Evolutionary conservation across 2,888 invertebrate genomes (phyloP), one percentile per base, ranked within the genome.

Genomic region (Caenorhabditis parvicauda): DNA sequence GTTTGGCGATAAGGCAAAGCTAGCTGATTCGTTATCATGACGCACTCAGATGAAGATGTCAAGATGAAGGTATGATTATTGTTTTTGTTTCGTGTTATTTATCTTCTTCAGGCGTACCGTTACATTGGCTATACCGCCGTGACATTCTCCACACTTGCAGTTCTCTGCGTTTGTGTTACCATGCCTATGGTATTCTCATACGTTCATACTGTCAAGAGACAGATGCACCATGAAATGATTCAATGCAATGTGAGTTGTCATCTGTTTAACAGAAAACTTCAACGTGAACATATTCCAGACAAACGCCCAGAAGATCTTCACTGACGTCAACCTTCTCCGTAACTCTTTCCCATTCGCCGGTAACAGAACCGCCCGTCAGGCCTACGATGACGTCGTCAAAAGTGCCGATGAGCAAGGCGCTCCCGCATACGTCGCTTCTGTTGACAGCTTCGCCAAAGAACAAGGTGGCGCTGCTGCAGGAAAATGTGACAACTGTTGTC

Each of bases 61-160:
- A n/a, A n/a, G n/a, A n/a, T n/a, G n/a, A n/a, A n/a, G n/a, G n/a
- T n/a, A n/a, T n/a, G n/a, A n/a, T n/a, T n/a, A n/a, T n/a, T n/a
- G n/a, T n/a, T n/a, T n/a, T n/a, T n/a, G n/a, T n/a, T n/a, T n/a
- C n/a, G n/a, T n/a, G n/a, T n/a, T n/a, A n/a, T n/a, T n/a, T n/a
- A n/a, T 24, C 27, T 19, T 45, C 54, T 60, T 22, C 55, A 67
- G 67, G 67, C 67, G 24, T 67, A 67, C 44, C 67, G 64, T 21
- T 53, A 64, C 12, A 61, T 67, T 52, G 67, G 67, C 17, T 67
- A 67, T 44, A 58, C 67, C 6, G 67, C 67, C 17, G 63, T 64
- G 32, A 67, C 67, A 19, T 67, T 67, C 55, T 63, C 63, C n/a
- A 56, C 61, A 12, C 45, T 67, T 19, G 58, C 67, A 12, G 59